Conservation (phyloP, 2,888 invertebrate genomes). For the Cyclophora albipunctata region DNA sequence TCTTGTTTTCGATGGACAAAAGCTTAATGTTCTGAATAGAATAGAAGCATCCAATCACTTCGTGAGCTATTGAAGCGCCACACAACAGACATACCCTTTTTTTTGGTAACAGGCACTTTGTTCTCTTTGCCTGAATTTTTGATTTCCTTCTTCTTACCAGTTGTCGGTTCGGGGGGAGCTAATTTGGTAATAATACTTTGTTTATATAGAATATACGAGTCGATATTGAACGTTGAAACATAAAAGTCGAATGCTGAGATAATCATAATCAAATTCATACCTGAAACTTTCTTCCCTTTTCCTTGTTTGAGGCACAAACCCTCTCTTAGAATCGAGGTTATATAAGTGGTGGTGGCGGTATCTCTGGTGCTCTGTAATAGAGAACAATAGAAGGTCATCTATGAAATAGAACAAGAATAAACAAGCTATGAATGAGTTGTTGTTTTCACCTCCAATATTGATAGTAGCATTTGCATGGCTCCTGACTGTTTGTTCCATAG, state of each 20-base stretch:
- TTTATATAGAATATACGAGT: not conserved
- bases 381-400: not conserved
- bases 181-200: slow-evolving; percentile 23
- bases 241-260: not conserved
- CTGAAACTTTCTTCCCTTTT: slow-evolving; percentile 67
- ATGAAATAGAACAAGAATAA: not conserved
- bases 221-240: not conserved
- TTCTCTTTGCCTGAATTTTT: slow-evolving; percentile 65
- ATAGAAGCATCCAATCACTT: slow-evolving; percentile 10
- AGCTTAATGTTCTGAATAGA: slow-evolving; percentile 10
- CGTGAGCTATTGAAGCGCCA: slow-evolving; percentile 28
- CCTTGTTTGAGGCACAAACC: slow-evolving; percentile 75
- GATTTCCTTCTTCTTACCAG: slow-evolving; percentile 53
- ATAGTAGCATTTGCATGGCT: slow-evolving; percentile 69
- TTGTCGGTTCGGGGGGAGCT: slow-evolving; percentile 47
- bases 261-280: slow-evolving; percentile 25
- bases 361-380: slow-evolving; percentile 71
- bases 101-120: slow-evolving; percentile 48
- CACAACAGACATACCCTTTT: slow-evolving; percentile 58
- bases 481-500: slow-evolving; percentile 75
- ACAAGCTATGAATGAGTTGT: not conserved
- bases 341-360: slow-evolving; percentile 66
- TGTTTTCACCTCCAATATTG: slow-evolving; percentile 69
- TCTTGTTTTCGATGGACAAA: slow-evolving; percentile 8
- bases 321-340: slow-evolving; percentile 76